Conservation (phyloP, 2,113 vertebrate genomes). For the Melanocharis versteri region DNA sequence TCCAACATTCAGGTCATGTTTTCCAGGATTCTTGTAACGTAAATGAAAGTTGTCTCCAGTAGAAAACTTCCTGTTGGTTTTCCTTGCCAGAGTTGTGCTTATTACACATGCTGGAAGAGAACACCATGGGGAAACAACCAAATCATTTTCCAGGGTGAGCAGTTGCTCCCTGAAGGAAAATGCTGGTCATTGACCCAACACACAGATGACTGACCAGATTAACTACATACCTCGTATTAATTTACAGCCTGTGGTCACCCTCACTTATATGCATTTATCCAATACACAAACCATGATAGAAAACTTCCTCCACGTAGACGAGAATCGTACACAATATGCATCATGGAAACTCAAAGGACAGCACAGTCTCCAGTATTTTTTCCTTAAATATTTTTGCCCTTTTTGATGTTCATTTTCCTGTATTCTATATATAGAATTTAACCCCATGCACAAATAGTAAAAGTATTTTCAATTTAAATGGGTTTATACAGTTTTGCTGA, state of each 20-base stretch:
- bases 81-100: background rate
- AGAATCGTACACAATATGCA: background rate
- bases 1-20: background rate
- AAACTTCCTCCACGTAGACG: background rate
- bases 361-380: background rate
- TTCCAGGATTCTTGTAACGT: background rate
- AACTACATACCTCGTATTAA: background rate
- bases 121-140: background rate
- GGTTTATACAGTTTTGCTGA: background rate
- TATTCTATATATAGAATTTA: background rate
- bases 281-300: background rate
- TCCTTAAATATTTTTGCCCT: background rate
- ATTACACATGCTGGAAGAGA: background rate
- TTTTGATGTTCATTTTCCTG: background rate
- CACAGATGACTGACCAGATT: background rate
- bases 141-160: background rate
- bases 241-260: background rate
- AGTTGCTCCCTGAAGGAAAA: background rate
- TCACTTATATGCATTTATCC: background rate
- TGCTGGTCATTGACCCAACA: fast-evolving
- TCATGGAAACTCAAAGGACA: background rate
- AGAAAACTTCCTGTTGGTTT: background rate
- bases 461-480: background rate
- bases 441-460: background rate
- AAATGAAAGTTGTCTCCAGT: background rate